phyloP scores from a whole-genome alignment of 2,888 invertebrate species.

The Drosophila phalerata region DNA sequence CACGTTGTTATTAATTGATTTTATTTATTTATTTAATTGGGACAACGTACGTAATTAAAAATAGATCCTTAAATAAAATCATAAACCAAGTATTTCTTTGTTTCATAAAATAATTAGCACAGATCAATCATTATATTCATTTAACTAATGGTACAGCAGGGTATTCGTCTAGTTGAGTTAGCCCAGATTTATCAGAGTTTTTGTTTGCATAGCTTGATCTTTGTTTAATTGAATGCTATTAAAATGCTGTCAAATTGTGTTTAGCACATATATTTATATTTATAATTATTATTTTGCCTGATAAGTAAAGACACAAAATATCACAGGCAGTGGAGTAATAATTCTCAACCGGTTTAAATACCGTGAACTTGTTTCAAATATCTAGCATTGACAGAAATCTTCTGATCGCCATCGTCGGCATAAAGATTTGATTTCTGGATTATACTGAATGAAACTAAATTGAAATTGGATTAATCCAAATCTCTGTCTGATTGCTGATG shows the following conservation, averaged over 20 bases:
- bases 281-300: slow-evolving; percentile 14
- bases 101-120: too few relatives aligned
- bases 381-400: slow-evolving; percentile 1
- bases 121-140: background rate
- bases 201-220: slow-evolving; percentile 16
- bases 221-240: slow-evolving; percentile 35
- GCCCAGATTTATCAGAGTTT: background rate
- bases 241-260: slow-evolving; percentile 47
- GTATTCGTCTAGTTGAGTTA: slow-evolving; percentile 4
- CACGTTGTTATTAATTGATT: too few relatives aligned
- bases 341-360: slow-evolving; percentile 48
- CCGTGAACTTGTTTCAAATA: slow-evolving; percentile 9
- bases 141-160: slow-evolving; percentile 1
- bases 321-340: slow-evolving; percentile 12
- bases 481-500: background rate
- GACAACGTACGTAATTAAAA: too few relatives aligned
- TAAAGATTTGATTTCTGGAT: slow-evolving; percentile 2
- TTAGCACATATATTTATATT: slow-evolving; percentile 31
- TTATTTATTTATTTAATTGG: too few relatives aligned
- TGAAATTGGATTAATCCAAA: slow-evolving; percentile 19
- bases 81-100: too few relatives aligned
- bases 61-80: too few relatives aligned
- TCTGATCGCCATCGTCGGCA: background rate
- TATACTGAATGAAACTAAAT: background rate
- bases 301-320: slow-evolving; percentile 16